These are phyloP conservation scores for Timema podura DNA, from an alignment of 2,888 invertebrate species.

Conservation along the genomic window DNA sequence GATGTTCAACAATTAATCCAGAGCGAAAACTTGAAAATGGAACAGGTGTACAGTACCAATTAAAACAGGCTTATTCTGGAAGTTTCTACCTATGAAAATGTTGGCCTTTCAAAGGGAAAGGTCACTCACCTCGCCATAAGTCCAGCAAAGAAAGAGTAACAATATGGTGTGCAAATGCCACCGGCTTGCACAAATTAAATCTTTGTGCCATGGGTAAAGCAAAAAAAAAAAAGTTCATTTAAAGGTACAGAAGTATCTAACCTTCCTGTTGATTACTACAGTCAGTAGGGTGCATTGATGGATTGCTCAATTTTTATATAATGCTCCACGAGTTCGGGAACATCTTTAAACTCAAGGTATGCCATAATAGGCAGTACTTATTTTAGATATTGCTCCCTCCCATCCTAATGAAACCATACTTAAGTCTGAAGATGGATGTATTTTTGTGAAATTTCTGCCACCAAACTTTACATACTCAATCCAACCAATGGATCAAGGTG, in stretches of 20 bases:
- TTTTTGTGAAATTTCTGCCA: background rate
- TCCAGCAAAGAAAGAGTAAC: slow-evolving; percentile 1
- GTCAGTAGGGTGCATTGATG: background rate
- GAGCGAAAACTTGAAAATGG: background rate
- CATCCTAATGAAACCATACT: background rate
- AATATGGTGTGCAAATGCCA: background rate
- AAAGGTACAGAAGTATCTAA: background rate
- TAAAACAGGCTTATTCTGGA: background rate
- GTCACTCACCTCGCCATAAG: background rate
- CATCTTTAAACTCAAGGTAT: background rate
- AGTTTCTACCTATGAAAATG: background rate
- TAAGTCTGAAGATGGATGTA: background rate
- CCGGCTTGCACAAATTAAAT: background rate
- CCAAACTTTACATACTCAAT: background rate
- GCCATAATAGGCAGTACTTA: background rate
- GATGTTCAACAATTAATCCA: background rate
- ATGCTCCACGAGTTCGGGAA: background rate
- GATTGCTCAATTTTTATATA: background rate
- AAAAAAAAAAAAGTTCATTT: background rate
- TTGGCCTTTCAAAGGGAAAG: background rate
- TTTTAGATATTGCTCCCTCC: background rate
- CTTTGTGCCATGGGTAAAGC: background rate
- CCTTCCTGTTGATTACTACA: background rate
- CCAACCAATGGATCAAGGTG: slow-evolving; percentile 1
- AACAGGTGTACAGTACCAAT: background rate